These are phyloP conservation scores for Orgyia antiqua DNA, from an alignment of 2,888 invertebrate species.

Conservation along the genomic window DNA sequence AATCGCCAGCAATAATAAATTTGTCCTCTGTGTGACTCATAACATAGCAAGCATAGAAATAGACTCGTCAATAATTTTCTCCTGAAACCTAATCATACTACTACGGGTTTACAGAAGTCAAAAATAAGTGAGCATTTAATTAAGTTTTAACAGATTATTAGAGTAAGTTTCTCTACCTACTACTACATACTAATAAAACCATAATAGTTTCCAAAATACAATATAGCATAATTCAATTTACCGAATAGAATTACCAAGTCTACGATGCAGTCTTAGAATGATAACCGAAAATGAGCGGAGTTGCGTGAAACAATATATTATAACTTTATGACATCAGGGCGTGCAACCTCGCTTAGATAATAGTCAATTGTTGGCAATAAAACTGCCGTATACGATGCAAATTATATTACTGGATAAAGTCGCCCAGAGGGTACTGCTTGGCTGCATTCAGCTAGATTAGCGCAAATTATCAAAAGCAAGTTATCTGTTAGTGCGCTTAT, in stretches of 20 bases:
- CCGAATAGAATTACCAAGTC: slow-evolving; percentile 2
- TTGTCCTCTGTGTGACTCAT: too few relatives aligned
- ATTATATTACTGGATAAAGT: slow-evolving; percentile 45
- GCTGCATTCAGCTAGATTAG: slow-evolving; percentile 35
- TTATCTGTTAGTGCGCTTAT: slow-evolving; percentile 17
- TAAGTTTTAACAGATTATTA: too few relatives aligned
- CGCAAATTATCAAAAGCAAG: slow-evolving; percentile 46
- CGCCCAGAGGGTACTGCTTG: slow-evolving; percentile 34
- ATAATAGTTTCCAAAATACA: too few relatives aligned
- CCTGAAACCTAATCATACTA: too few relatives aligned
- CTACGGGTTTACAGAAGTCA: too few relatives aligned
- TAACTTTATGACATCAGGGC: slow-evolving; percentile 47
- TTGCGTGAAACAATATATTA: slow-evolving; percentile 44
- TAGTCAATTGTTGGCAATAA: slow-evolving; percentile 58
- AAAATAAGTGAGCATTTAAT: too few relatives aligned
- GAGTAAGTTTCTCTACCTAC: too few relatives aligned
- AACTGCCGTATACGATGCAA: slow-evolving; percentile 55
- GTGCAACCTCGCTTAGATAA: slow-evolving; percentile 54
- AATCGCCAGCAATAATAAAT: too few relatives aligned
- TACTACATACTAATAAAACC: too few relatives aligned
- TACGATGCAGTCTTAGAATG: slow-evolving; percentile 3
- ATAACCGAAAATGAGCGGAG: slow-evolving; percentile 21
- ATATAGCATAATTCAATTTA: too few relatives aligned
- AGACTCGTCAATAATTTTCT: too few relatives aligned
- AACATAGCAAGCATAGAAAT: too few relatives aligned